Evolutionary conservation across 2,113 vertebrate genomes (phyloP).

Genomic region (Polypterus bichir): DNA sequence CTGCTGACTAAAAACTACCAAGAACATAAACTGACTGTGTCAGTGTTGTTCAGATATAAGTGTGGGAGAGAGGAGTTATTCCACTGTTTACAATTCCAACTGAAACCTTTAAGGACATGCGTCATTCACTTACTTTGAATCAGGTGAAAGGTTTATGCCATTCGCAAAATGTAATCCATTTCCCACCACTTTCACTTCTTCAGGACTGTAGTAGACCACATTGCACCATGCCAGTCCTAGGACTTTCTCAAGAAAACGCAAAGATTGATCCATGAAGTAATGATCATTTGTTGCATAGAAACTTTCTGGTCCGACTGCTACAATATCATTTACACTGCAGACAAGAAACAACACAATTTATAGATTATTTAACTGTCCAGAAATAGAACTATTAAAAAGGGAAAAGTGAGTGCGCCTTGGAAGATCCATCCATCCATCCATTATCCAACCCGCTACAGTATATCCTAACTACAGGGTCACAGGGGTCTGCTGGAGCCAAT

Average conservation of each 20-base stretch:
- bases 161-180: slow-evolving; percentile 62
- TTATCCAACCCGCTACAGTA: too few relatives aligned
- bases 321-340: slow-evolving; percentile 74
- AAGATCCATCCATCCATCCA: too few relatives aligned
- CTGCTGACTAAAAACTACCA: too few relatives aligned
- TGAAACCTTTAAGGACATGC: too few relatives aligned
- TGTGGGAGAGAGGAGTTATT: too few relatives aligned
- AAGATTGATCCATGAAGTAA: slow-evolving; percentile 45
- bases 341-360: not conserved
- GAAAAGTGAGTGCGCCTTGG: too few relatives aligned
- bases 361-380: not conserved
- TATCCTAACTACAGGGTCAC: too few relatives aligned
- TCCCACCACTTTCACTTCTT: slow-evolving; percentile 68
- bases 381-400: not conserved
- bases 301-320: slow-evolving; percentile 67
- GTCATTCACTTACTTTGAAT: slow-evolving; percentile 53
- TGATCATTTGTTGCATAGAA: slow-evolving; percentile 89
- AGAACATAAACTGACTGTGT: too few relatives aligned
- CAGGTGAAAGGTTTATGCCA: slow-evolving; percentile 74
- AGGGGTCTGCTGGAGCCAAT: too few relatives aligned
- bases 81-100: too few relatives aligned
- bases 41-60: too few relatives aligned
- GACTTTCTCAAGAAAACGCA: slow-evolving; percentile 44
- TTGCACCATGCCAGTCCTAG: slow-evolving; percentile 56
- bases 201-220: slow-evolving; percentile 76